Evolutionary conservation across 2,797 vertebrate genomes (phyloP).

Genomic region (Balearica regulorum): DNA sequence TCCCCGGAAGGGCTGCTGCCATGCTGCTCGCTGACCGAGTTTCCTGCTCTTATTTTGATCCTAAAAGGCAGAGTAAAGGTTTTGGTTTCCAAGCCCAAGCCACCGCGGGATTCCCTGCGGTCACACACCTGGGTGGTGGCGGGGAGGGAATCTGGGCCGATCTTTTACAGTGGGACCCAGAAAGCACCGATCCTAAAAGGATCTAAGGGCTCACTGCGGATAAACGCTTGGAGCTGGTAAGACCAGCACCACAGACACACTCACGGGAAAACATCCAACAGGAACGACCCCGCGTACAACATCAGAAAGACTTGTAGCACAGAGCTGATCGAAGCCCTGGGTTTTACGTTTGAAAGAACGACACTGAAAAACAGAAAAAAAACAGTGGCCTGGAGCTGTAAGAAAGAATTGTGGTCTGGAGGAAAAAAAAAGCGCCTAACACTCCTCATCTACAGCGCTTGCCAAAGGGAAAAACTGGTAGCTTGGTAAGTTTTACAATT

Average conservation of each 20-base stretch:
- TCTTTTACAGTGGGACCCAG: not conserved
- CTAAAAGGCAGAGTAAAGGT: not conserved
- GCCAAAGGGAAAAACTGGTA: not conserved
- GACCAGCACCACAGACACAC: not conserved
- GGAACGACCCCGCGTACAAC: not conserved
- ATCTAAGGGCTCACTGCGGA: not conserved
- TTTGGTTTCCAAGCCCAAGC: not conserved
- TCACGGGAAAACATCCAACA: not conserved
- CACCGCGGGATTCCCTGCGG: not conserved
- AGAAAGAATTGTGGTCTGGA: not conserved
- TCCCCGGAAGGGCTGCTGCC: not conserved
- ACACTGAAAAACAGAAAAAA: not conserved
- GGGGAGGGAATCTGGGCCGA: not conserved
- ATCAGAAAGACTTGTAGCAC: not conserved
- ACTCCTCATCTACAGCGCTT: not conserved
- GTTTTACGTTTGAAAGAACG: not conserved
- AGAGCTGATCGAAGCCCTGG: not conserved
- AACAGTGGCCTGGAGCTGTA: not conserved
- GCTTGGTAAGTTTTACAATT: not conserved
- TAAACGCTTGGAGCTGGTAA: not conserved
- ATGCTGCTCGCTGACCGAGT: rapidly evolving
- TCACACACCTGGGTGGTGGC: not conserved
- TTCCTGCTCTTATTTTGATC: not conserved
- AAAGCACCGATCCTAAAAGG: not conserved
- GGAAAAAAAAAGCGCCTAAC: not conserved